Conservation (phyloP, 2,888 invertebrate species). For the Anaspis maculata region DNA sequence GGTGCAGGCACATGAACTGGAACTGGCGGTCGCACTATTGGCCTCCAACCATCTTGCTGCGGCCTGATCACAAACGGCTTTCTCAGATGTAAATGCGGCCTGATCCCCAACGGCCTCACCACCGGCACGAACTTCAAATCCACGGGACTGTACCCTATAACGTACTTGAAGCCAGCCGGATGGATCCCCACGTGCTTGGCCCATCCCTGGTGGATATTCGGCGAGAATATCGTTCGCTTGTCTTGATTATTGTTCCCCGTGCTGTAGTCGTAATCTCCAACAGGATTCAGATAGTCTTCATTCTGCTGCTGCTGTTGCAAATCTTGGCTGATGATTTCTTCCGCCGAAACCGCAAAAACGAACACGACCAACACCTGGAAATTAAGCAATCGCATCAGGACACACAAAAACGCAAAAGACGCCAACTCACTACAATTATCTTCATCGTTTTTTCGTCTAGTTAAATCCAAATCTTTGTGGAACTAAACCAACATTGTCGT, state of each 20-base stretch:
- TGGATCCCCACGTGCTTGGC: conserved; percentile 32
- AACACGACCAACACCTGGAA: conserved; percentile 6
- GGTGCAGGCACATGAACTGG: conserved; percentile 15
- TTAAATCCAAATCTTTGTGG: too few species aligned
- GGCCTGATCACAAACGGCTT: too few species aligned
- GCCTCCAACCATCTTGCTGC: conserved; percentile 6
- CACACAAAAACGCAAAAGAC: conserved; percentile 11
- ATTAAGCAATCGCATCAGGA: conserved; percentile 7
- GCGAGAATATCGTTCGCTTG: conserved; percentile 32
- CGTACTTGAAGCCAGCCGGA: conserved; percentile 27
- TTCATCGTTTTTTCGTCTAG: too few species aligned
- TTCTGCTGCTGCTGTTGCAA: conserved; percentile 21
- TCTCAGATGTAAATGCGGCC: not conserved
- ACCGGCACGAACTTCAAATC: conserved; percentile 29
- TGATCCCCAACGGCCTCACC: conserved; percentile 25
- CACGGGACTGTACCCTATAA: conserved; percentile 30
- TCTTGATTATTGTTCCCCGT: conserved; percentile 26
- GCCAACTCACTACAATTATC: too few species aligned
- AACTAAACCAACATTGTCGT: too few species aligned
- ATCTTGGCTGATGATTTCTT: conserved; percentile 21
- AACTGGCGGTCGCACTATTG: conserved; percentile 7
- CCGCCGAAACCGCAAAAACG: conserved; percentile 4
- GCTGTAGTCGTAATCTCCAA: conserved; percentile 25
- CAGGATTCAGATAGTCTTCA: conserved; percentile 26
- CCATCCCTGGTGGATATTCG: conserved; percentile 25